These are phyloP conservation scores for Cheilosia vulpina DNA, from an alignment of 2,888 invertebrate species.

Conservation along the genomic window DNA sequence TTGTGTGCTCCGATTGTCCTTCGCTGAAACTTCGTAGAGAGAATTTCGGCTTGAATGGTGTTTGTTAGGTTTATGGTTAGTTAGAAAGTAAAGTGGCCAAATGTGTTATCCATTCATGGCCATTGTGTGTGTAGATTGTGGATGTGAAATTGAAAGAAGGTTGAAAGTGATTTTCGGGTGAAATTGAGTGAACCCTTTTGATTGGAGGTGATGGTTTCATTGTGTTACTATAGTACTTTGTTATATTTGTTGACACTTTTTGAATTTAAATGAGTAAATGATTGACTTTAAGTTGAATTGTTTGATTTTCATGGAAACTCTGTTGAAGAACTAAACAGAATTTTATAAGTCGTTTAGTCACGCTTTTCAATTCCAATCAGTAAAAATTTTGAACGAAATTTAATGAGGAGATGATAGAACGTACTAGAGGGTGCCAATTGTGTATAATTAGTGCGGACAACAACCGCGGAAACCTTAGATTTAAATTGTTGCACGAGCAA, in stretches of 20 bases:
- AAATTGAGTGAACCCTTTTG: constrained; percentile 70
- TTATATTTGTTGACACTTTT: constrained; percentile 34
- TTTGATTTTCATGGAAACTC: not conserved
- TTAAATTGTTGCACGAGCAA: too few relatives aligned
- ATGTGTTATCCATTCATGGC: constrained; percentile 66
- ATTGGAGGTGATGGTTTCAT: constrained; percentile 46
- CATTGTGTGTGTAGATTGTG: constrained; percentile 48
- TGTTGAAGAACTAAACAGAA: too few relatives aligned
- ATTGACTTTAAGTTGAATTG: constrained; percentile 15
- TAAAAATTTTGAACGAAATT: too few relatives aligned
- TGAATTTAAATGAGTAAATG: constrained; percentile 32
- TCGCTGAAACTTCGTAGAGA: constrained; percentile 26
- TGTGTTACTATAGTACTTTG: constrained; percentile 11
- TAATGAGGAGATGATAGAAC: not conserved
- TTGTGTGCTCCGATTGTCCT: constrained; percentile 63
- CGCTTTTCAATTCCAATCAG: too few relatives aligned
- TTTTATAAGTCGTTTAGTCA: too few relatives aligned
- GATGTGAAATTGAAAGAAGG: constrained; percentile 61
- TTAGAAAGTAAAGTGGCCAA: constrained; percentile 73
- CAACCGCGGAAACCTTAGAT: too few relatives aligned
- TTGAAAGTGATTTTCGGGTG: constrained; percentile 61
- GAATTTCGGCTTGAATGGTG: constrained; percentile 43
- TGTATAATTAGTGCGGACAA: too few relatives aligned
- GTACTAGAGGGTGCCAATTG: not conserved
- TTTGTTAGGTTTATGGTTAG: constrained; percentile 73